These are phyloP conservation scores for Tylochromis polylepis DNA, from an alignment of 2,113 vertebrate genomes.

Conservation along the genomic window DNA sequence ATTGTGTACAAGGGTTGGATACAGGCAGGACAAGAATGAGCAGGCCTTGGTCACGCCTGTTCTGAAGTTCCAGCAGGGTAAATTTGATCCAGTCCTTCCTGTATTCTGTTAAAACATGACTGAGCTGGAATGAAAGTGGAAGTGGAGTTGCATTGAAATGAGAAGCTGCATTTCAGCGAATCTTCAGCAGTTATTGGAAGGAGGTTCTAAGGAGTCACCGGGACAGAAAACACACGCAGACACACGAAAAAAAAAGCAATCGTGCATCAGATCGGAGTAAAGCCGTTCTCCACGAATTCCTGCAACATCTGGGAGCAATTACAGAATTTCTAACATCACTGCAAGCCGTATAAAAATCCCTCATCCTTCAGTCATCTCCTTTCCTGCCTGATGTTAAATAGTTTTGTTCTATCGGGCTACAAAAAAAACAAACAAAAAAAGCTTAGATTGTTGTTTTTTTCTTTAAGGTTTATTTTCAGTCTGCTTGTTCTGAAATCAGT, in stretches of 20 bases:
- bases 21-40: not conserved
- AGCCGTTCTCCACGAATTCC: not conserved
- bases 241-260: not conserved
- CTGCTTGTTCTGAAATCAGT: not conserved
- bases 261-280: not conserved
- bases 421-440: not conserved
- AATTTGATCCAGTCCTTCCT: not conserved
- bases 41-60: not conserved
- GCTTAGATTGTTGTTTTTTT: not conserved
- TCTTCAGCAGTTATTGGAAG: not conserved
- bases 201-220: not conserved
- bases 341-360: not conserved
- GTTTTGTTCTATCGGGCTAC: not conserved
- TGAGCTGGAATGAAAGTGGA: constrained; percentile 17
- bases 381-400: not conserved
- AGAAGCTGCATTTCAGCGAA: not conserved
- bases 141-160: constrained; percentile 6
- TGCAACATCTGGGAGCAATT: not conserved
- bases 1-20: not conserved
- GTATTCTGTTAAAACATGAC: not conserved
- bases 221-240: not conserved
- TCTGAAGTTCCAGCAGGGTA: not conserved
- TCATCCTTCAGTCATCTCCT: not conserved
- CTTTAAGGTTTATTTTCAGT: not conserved
- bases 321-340: not conserved